Base-by-base conservation (phyloP, 2,113 vertebrate species). In the Marmota flaviventris region DNA sequence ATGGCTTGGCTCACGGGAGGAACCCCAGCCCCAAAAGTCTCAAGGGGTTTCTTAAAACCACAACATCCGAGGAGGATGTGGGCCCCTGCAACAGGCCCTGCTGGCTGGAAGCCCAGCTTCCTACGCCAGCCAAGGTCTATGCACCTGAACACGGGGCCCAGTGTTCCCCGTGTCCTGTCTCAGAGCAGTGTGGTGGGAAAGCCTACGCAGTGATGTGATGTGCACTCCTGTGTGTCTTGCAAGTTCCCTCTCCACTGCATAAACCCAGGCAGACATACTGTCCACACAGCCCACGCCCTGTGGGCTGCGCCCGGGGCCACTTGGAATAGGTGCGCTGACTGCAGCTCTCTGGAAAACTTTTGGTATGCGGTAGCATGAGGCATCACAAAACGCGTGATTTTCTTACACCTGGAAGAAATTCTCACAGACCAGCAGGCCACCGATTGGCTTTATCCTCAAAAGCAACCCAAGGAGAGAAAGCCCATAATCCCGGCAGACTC, bases 161-260 rank as follows among this genome's bases (percentile, higher is more conserved):
- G 42, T 34, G 48, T 17, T 67, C 51, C 13, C 1, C n/a, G 34
- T 1, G 10, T 9, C 9, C 12, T 29, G 65, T 82, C 69, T 67
- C 29, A 75, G 42, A 42, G 29, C n/a, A 8, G 29, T 42, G 18
- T 18, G 4, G 14, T 18, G 24, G 7, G 11, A 14, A 34, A 20
- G 70, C 70, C 11, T 27, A 27, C 17, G 0, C 20, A 18, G 0
- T 0, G 5, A 27, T 9, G 2, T 1, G 2, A 29, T 8, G 20
- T 58, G 58, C 27, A 11, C 1, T 13, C 34, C 16, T 10, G 6
- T 7, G 5, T 1, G 32, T 7, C 51, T 42, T 20, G 4, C 25
- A 20, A 39, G 5, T 13, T n/a, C 69, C 32, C 16, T 0, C 3
- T 22, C 24, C n/a, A 5, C 5, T 18, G 67, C 32, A 17, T 17